Evolutionary conservation across 2,113 vertebrate species (phyloP).

Genomic region (Campylomormyrus tamandua): DNA sequence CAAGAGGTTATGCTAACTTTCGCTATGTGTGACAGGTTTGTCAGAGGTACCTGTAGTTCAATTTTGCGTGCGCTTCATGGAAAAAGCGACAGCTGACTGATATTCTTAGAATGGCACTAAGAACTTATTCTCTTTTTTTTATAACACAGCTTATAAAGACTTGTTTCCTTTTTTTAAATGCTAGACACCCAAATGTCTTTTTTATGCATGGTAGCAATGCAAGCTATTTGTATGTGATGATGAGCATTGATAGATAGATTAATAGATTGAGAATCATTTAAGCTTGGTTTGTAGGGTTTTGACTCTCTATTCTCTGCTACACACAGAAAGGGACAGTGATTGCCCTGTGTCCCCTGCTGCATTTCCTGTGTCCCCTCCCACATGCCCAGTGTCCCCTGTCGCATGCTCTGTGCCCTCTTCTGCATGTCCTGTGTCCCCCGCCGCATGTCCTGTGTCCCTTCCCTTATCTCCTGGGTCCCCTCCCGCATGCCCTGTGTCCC

Average conservation of each 20-base stretch:
- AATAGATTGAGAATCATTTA: neutral
- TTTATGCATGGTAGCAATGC: neutral
- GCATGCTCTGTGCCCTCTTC: too few relatives aligned
- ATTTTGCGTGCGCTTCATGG: neutral
- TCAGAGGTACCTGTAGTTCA: neutral
- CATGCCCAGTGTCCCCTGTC: too few relatives aligned
- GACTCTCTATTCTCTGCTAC: neutral
- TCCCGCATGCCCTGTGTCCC: too few relatives aligned
- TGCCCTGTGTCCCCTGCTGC: too few relatives aligned
- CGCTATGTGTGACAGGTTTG: neutral
- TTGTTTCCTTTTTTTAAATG: neutral
- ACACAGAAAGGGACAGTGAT: neutral
- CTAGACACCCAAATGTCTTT: neutral
- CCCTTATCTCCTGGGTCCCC: too few relatives aligned
- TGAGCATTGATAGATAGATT: too few relatives aligned
- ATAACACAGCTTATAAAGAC: neutral
- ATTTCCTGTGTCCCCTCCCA: too few relatives aligned
- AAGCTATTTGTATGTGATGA: neutral
- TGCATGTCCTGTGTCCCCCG: too few relatives aligned
- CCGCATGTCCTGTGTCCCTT: too few relatives aligned
- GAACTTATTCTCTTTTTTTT: neutral
- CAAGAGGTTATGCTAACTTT: neutral
- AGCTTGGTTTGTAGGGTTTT: neutral
- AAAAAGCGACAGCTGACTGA: neutral
- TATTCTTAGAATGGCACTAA: neutral